Conservation (phyloP, 2,888 invertebrate species). For the Amiota communis region DNA sequence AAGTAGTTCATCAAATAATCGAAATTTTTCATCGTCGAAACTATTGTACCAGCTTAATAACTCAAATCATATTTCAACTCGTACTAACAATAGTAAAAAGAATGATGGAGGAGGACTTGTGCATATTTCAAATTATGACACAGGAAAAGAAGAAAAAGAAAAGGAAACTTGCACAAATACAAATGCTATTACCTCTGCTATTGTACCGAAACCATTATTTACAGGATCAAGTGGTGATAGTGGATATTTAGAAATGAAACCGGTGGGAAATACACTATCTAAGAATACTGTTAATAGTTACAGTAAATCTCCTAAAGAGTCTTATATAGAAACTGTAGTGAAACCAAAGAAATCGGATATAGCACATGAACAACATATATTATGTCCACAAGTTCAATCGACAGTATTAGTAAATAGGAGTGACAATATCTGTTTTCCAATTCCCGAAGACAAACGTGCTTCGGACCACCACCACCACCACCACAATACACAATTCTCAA, state of each 20-base stretch:
- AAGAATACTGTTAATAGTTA: slow-evolving; percentile 33
- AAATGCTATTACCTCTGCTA: slow-evolving; percentile 14
- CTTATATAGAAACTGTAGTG: slow-evolving; percentile 26
- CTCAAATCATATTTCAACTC: slow-evolving; percentile 31
- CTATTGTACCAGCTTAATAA: slow-evolving; percentile 35
- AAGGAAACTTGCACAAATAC: too few species aligned
- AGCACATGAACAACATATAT: slow-evolving; percentile 65
- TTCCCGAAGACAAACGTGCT: not conserved
- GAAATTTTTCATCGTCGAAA: slow-evolving; percentile 32
- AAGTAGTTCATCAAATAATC: slow-evolving; percentile 50
- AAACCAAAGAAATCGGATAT: slow-evolving; percentile 59
- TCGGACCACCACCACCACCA: not conserved
- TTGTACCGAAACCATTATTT: slow-evolving; percentile 7
- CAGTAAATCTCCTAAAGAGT: slow-evolving; percentile 35
- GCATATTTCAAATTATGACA: slow-evolving; percentile 41
- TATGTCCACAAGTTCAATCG: slow-evolving; percentile 60
- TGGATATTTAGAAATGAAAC: slow-evolving; percentile 79
- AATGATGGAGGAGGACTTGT: slow-evolving; percentile 33
- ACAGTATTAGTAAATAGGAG: slow-evolving; percentile 29
- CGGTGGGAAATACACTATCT: slow-evolving; percentile 63
- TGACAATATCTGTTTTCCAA: slow-evolving; percentile 3
- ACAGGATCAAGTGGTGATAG: slow-evolving; percentile 44
- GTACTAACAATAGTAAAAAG: slow-evolving; percentile 25
- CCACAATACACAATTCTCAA: slow-evolving; percentile 6
- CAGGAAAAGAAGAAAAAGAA: slow-evolving; percentile 7